A percentile compares a stretch with the other conserved stretches of the same genome.
These are phyloP conservation scores for Halocaridina rubra DNA, from an alignment of 2,888 invertebrate genomes.

Conservation along the genomic window DNA sequence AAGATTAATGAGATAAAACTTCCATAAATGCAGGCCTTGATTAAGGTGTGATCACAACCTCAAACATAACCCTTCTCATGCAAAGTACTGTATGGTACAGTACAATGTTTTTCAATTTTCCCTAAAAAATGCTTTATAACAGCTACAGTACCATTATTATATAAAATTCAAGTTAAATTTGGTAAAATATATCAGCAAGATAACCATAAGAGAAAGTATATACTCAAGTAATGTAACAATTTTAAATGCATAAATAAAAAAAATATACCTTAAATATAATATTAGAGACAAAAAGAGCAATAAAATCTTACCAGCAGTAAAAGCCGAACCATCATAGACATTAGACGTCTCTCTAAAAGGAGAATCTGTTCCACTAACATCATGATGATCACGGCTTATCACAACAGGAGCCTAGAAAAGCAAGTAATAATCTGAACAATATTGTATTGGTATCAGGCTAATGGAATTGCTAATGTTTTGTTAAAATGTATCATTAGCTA, in stretches of 20 bases:
- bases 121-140: too few relatives aligned
- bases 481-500: too few relatives aligned
- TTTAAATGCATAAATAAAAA: not conserved
- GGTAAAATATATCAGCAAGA: not conserved
- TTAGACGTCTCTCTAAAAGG: conserved; percentile 76
- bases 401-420: conserved; percentile 73
- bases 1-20: too few relatives aligned
- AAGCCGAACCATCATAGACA: conserved; percentile 74
- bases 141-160: too few relatives aligned
- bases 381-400: conserved; percentile 75
- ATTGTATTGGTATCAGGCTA: too few relatives aligned
- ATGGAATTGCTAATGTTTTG: too few relatives aligned
- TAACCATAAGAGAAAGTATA: not conserved
- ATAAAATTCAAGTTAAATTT: not conserved
- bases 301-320: conserved; percentile 69
- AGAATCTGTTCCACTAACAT: conserved; percentile 75
- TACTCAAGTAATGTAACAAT: not conserved
- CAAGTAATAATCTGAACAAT: too few relatives aligned
- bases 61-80: too few relatives aligned
- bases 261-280: not conserved
- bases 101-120: too few relatives aligned
- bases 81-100: too few relatives aligned
- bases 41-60: too few relatives aligned
- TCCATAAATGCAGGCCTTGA: too few relatives aligned
- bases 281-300: not conserved